Percentiles rank a stretch among this genome's conserved stretches.
Conservation (phyloP, 2,797 vertebrate species). For the Acipenser ruthenus region DNA sequence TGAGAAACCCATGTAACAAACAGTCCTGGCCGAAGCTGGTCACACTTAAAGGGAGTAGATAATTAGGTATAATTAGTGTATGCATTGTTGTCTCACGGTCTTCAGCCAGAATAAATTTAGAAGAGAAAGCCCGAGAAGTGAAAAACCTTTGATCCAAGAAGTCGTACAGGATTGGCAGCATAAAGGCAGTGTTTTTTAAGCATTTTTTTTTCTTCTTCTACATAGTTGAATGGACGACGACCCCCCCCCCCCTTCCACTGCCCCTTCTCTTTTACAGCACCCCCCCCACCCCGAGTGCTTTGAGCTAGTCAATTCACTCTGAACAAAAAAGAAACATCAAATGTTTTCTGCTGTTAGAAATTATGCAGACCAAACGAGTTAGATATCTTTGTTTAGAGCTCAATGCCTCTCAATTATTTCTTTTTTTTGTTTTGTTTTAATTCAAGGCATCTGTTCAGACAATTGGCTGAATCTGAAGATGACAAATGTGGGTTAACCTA, state of each 20-base stretch:
- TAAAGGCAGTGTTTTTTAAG: conserved; percentile 95
- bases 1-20: conserved; percentile 89
- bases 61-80: conserved; percentile 99
- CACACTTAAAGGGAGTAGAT: conserved; percentile 94
- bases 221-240: conserved; percentile 72
- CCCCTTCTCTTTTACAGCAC: conserved; percentile 69
- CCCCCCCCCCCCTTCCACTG: conserved; percentile 47
- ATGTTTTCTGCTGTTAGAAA: conserved; percentile 94
- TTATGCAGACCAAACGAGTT: conserved; percentile 84
- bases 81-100: conserved; percentile 88
- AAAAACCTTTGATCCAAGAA: conserved; percentile 97
- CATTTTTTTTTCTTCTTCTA: conserved; percentile 51
- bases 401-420: conserved; percentile 55
- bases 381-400: conserved; percentile 90
- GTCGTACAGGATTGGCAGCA: conserved; percentile 94
- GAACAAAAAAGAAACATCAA: conserved; percentile 85
- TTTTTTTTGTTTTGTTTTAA: conserved; percentile 48
- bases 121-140: conserved; percentile 76
- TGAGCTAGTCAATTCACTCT: conserved; percentile 82
- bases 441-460: conserved; percentile 30
- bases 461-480: conserved; percentile 52
- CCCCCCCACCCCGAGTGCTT: conserved; percentile 78
- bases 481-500: conserved; percentile 49
- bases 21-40: conserved; percentile 75
- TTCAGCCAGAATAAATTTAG: conserved; percentile 92